Base-by-base conservation (phyloP, 2,888 invertebrate genomes). In the Epiblema foenella region DNA sequence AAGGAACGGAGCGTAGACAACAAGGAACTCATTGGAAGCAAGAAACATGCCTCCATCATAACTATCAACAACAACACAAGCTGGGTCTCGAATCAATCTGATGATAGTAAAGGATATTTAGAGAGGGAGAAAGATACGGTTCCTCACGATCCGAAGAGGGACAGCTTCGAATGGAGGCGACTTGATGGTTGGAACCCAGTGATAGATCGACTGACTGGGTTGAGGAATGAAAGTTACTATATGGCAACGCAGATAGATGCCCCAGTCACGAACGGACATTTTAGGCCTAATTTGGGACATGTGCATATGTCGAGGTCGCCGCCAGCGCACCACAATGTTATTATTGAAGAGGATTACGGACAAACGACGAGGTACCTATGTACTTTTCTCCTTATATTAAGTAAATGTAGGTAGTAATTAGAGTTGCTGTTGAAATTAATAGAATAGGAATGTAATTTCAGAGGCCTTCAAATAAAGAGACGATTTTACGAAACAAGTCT, bases 171-270 rank as follows among this genome's bases (percentile, higher is more conserved):
- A 77, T 90, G 95, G 85, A 95, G 94, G 76, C 88, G 94, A 2
- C 83, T 95, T 76, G 95, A 95, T 68, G 95, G 95, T 0, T 96
- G 96, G 96, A 98, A 98, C 89, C 98, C 98, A 74, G 98, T 98
- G 73, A 95, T 98, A 81, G 98, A 98, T 84, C 94, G 98, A 83
- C 92, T 98, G 81, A 98, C 97, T 63, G 95, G 95, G 15, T 85
- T 98, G 71, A 94, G 98, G 72, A 98, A 98, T 83, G 98, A 98
- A 85, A 98, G 98, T 83, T 98, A 98, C 83, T 98, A 97, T 81
- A 96, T 97, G 94, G 98, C 97, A 80, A 96, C 95, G 54, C 95
- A 96, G 78, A 94, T 94, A 33, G 95, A 94, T 2, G 95, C 74
- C 17, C 95, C 96, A 5, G 77, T 79, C 72, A 93, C 94, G 65